Base-by-base conservation (phyloP, 2,113 vertebrate species). In the Marcusenius ussheri region DNA sequence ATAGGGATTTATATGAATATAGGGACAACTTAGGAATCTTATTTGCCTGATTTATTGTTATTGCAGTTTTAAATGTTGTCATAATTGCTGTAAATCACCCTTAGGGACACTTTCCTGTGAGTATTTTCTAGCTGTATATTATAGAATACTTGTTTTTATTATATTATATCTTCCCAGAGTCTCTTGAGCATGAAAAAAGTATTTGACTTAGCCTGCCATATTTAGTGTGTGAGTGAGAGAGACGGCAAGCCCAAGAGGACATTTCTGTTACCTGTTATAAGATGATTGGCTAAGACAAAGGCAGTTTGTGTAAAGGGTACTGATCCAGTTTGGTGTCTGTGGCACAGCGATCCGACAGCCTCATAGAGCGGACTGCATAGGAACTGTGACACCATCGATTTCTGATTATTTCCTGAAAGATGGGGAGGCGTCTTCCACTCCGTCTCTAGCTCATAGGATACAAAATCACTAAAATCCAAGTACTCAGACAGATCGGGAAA, bases 111-210 rank as follows among this genome's bases (percentile, higher is more conserved):
- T 56, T 88, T 35, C 84, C 53, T 42, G 35, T 31, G 46, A 31
- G 27, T 58, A 58, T 45, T 88, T 88, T 31, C 46, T 53, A n/a
- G 87, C 84, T 87, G 24, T 87, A 87, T 47, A 87, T 31, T 51
- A 35, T 46, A 13, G 27, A 49, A 53, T 35, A 5, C 84, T 87
- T 87, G n/a, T 51, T 51, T 53, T 51, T 51, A 15, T 50, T 27
- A 42, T 85, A 83, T 83, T 70, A 70, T 70, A 5, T 39, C 15
- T 31, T 80, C 15, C 35, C 35, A 80, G 74, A 39, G 74, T 80
- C 74, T 80, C 35, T 39, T 17, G 74, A 13, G 70, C 3, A 15
- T 77, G 11, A 3, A 77, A 74, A 42, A 70, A 31, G 62, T 70
- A 4, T 70, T 31, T 70, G 62, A 31, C 62, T 70, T 31, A 31